A percentile compares a stretch with the other conserved stretches of the same genome.
Conservation (phyloP, 2,888 invertebrate species). For the Asteroscopus sphinx region DNA sequence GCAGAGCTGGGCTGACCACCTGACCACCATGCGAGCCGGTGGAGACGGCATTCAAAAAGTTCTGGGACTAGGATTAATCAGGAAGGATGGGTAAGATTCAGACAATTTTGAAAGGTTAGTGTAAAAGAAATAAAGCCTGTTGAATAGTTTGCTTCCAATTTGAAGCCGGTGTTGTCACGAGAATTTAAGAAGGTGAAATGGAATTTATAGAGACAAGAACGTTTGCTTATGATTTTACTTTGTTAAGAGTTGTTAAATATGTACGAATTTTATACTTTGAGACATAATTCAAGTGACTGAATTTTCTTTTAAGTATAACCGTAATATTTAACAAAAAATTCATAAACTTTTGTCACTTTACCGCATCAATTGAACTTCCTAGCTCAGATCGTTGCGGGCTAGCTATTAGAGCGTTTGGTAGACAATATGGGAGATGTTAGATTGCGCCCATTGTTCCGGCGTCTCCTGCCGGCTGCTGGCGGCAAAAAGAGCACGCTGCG, state of each 20-base stretch:
- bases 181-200: too few species aligned
- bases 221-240: too few species aligned
- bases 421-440: conserved; percentile 81
- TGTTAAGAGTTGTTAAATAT: too few species aligned
- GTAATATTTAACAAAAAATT: background rate
- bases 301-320: too few species aligned
- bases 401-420: conserved; percentile 79
- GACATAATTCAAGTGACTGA: too few species aligned
- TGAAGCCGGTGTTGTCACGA: too few species aligned
- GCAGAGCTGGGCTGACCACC: conserved; percentile 43
- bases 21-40: conserved; percentile 25
- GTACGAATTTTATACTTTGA: too few species aligned
- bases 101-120: too few species aligned
- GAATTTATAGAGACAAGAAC: too few species aligned
- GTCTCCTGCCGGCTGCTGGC: conserved; percentile 62
- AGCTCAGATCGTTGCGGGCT: conserved; percentile 43
- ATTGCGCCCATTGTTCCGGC: conserved; percentile 77
- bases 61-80: background rate
- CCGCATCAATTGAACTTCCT: conserved; percentile 30
- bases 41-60: conserved; percentile 43
- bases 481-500: conserved; percentile 55
- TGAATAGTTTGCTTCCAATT: too few species aligned
- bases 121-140: too few species aligned
- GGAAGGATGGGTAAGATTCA: background rate
- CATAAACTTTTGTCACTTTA: background rate